Conservation (phyloP, 2,888 invertebrate species). For the Drosophila infuscata region DNA sequence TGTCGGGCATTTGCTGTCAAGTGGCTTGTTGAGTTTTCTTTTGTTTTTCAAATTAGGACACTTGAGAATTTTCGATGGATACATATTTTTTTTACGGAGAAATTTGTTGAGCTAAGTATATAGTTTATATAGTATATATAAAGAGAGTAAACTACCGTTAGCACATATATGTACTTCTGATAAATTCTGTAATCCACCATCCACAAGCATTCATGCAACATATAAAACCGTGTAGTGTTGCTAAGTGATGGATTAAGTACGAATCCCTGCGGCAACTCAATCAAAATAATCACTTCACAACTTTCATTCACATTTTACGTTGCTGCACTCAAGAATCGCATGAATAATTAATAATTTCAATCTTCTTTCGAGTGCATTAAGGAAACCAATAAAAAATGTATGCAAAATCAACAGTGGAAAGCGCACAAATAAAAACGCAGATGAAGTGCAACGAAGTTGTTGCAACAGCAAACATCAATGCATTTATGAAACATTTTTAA, state of each 20-base stretch:
- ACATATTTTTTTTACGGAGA: neutral
- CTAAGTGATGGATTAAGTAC: neutral
- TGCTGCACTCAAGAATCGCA: slow-evolving; percentile 13
- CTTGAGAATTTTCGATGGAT: neutral
- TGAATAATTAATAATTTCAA: slow-evolving; percentile 50
- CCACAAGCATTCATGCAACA: neutral
- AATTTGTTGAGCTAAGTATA: no score
- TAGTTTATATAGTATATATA: no score
- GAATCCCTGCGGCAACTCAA: neutral
- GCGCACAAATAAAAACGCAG: slow-evolving; percentile 12
- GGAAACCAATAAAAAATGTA: slow-evolving; percentile 39
- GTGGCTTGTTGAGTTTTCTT: slow-evolving; percentile 38
- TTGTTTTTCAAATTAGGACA: slow-evolving; percentile 29
- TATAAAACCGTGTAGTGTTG: neutral
- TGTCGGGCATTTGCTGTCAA: slow-evolving; percentile 19
- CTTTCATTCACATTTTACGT: neutral
- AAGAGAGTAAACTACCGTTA: neutral
- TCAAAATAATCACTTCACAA: slow-evolving; percentile 8
- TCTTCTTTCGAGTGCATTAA: slow-evolving; percentile 7
- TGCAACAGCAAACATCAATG: slow-evolving; percentile 43
- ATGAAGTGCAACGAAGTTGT: slow-evolving; percentile 35
- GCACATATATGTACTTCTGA: neutral
- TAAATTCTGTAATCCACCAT: neutral
- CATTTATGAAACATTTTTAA: slow-evolving; percentile 72
- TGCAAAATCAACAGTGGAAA: slow-evolving; percentile 34